phyloP scores from a whole-genome alignment of 2,113 vertebrate genomes.

The Colaptes auratus region DNA sequence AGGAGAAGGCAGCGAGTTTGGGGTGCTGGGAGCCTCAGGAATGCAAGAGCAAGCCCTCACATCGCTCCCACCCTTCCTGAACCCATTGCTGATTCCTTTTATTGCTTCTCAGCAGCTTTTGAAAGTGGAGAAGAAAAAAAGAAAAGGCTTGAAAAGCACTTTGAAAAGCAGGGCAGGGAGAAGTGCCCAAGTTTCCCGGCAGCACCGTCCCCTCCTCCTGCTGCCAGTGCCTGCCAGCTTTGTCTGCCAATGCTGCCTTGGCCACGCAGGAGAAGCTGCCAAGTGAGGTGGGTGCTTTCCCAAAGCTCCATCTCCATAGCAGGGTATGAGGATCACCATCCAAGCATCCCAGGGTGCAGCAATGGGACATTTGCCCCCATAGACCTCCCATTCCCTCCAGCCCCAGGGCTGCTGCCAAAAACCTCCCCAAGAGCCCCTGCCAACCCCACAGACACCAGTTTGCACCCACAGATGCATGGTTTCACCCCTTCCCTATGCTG shows the following conservation, averaged over 20 bases:
- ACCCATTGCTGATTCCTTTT: neutral
- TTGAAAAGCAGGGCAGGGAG: slow-evolving; percentile 2
- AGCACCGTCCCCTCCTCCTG: slow-evolving; percentile 9
- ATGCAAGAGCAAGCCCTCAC: neutral
- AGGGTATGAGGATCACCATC: accelerated
- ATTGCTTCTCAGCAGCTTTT: slow-evolving; percentile 25
- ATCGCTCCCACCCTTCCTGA: neutral
- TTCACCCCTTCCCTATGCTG: neutral
- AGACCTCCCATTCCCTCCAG: neutral
- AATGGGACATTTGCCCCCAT: too few species aligned
- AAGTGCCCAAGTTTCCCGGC: neutral
- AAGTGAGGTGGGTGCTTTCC: neutral
- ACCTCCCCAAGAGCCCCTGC: too few species aligned
- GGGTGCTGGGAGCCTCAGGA: neutral
- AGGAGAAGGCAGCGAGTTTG: neutral
- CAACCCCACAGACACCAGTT: neutral
- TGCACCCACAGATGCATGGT: accelerated
- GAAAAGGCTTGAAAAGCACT: slow-evolving; percentile 11
- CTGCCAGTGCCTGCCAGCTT: slow-evolving; percentile 18
- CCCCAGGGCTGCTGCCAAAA: neutral
- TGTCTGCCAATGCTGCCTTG: neutral
- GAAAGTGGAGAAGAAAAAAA: slow-evolving; percentile 1
- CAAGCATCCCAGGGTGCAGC: neutral
- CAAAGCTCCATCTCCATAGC: neutral
- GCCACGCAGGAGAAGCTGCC: neutral